A percentile compares a stretch with the other conserved stretches of the same genome.
Conservation (phyloP, 2,113 vertebrate genomes). For the Etheostoma cragini region DNA sequence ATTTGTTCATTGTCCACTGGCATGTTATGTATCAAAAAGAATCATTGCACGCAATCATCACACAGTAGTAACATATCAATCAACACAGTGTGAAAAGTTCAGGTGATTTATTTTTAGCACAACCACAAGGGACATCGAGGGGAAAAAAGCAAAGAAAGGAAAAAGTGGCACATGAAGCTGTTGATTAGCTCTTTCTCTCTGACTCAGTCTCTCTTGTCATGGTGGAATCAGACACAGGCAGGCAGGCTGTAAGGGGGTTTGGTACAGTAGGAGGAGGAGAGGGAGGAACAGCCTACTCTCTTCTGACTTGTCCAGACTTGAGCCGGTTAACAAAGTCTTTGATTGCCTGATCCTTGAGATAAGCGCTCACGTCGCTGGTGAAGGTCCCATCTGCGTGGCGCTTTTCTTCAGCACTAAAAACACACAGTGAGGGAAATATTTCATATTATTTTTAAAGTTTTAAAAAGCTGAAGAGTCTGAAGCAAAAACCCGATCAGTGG, state of each 20-base stretch:
- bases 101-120: constrained; percentile 84
- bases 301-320: constrained; percentile 91
- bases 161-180: constrained; percentile 39
- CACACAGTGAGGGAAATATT: constrained; percentile 3
- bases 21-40: neutral
- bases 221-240: constrained; percentile 55
- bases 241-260: constrained; percentile 23
- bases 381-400: constrained; percentile 95
- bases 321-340: constrained; percentile 95
- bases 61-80: constrained; percentile 52
- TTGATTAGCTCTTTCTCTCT: constrained; percentile 52
- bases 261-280: constrained; percentile 28
- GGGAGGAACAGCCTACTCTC: constrained; percentile 89
- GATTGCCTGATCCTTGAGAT: constrained; percentile 92
- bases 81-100: constrained; percentile 76
- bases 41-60: constrained; percentile 30
- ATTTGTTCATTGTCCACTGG: constrained; percentile 7
- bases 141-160: constrained; percentile 36
- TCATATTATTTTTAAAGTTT: neutral
- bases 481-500: neutral
- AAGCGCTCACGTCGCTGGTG: constrained; percentile 94
- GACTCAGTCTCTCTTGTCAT: constrained; percentile 44
- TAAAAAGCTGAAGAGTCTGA: neutral
- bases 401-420: constrained; percentile 84
- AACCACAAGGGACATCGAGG: constrained; percentile 57